Evolutionary conservation across 2,113 vertebrate species (phyloP), one percentile per base, ranked within the genome.

Genomic region (Ursus arctos): DNA sequence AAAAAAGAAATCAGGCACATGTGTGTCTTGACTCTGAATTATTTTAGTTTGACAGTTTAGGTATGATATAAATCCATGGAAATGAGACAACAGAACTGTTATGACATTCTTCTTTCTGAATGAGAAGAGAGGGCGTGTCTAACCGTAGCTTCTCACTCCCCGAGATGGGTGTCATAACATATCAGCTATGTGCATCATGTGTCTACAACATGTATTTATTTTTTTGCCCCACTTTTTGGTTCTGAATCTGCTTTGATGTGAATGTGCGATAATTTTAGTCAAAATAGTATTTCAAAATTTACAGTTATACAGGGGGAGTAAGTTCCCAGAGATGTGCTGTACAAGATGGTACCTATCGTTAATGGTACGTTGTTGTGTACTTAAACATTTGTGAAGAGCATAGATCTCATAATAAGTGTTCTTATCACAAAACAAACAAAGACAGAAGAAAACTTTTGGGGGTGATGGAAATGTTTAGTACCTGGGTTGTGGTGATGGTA

Each of bases 191-290:
- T 0, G 65, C n/a, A 61, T 67, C 63, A 14, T 40, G 53, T 74
- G 18, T 79, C n/a, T 7, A 11, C 26, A 12, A 63, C 31, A 84
- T 65, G 22, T 33, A 26, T 77, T 22, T 97, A 97, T 95, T 91
- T 95, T 95, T 89, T 88, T 74, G 53, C 61, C 69, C 69, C 5
- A 63, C 43, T 43, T 87, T 74, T 91, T 84, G 61, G 10, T 53
- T 87, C 40, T 71, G 53, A 97, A 96, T 96, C 36, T 80, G 94
- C 8, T 72, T 93, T 94, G 88, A 97, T 95, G 72, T 91, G 76
- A 93, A 96, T n/a, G 13, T 81, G 16, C 33, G 31, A 95, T 87
- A 9, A 93, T 91, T 97, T 86, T 61, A 61, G 51, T 81, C 59
- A 95, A 94, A 97, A 91, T 74, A 93, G 9, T 36, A 89, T 72